Conservation (phyloP, 2,797 vertebrate species). For the Anomalospiza imberbis region DNA sequence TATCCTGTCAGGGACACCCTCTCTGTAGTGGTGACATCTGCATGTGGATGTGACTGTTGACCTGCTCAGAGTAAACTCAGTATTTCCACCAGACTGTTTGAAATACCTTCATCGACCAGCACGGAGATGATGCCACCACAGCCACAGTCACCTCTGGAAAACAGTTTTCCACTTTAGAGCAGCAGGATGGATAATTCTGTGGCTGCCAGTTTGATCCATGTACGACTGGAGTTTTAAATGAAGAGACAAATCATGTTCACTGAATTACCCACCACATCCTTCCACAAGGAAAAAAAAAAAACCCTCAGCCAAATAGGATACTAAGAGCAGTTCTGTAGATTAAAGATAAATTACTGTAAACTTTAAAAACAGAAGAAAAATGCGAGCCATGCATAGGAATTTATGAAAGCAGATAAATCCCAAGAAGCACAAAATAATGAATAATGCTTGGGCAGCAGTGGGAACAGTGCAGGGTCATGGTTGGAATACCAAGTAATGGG, state of each 20-base stretch:
- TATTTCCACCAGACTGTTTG: not conserved
- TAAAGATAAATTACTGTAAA: not conserved
- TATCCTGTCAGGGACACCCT: not conserved
- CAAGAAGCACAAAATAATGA: not conserved
- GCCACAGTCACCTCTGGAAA: not conserved
- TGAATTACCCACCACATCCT: not conserved
- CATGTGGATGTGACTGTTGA: not conserved
- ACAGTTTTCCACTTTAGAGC: not conserved
- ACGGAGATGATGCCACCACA: not conserved
- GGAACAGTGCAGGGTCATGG: not conserved
- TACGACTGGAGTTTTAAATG: not conserved
- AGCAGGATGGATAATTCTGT: not conserved
- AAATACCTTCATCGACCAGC: not conserved
- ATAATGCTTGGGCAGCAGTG: not conserved
- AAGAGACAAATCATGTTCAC: not conserved
- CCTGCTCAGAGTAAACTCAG: not conserved
- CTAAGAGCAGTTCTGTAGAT: not conserved
- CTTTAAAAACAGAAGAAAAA: constrained; percentile 13
- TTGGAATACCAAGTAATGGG: not conserved
- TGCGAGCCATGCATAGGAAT: not conserved
- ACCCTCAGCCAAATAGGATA: not conserved
- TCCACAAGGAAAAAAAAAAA: not conserved
- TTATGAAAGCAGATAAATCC: not conserved
- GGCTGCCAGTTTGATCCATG: not conserved
- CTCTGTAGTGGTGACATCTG: not conserved